These are phyloP conservation scores for Mizuhopecten yessoensis DNA, from an alignment of 1,140 invertebrate genomes.

Conservation along the genomic window DNA sequence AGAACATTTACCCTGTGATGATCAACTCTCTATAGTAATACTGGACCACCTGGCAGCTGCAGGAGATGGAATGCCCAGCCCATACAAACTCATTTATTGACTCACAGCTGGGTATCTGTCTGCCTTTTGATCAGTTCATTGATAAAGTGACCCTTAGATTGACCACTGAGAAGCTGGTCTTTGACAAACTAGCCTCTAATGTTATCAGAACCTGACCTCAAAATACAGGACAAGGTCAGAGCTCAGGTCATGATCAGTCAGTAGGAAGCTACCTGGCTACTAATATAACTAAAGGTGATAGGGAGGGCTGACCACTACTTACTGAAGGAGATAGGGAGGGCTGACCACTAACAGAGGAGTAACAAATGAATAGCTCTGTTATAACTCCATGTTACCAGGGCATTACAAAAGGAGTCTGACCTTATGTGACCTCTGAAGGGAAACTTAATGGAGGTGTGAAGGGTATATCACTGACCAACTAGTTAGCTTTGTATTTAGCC, in stretches of 20 bases:
- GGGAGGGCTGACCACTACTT: too few species aligned
- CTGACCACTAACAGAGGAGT: not conserved
- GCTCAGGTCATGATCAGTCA: not conserved
- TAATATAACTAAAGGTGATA: not conserved
- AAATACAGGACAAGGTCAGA: not conserved
- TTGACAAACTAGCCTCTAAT: not conserved
- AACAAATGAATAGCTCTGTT: not conserved
- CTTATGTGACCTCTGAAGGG: not conserved
- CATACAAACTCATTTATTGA: not conserved
- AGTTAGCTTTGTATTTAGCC: too few species aligned
- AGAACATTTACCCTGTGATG: not conserved
- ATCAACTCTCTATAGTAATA: not conserved
- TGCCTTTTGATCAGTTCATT: slow-evolving; percentile 26
- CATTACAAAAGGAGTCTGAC: not conserved
- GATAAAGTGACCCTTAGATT: slow-evolving; percentile 9
- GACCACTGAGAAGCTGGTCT: not conserved
- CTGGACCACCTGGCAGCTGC: not conserved
- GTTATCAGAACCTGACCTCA: not conserved
- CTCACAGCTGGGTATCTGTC: slow-evolving; percentile 8
- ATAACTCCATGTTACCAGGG: too few species aligned
- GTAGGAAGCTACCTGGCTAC: not conserved
- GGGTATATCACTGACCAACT: too few species aligned
- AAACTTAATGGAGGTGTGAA: too few species aligned
- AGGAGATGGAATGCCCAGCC: not conserved
- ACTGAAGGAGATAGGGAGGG: too few species aligned